Percentiles rank a stretch among this genome's conserved stretches.
Conservation (phyloP, 2,113 vertebrate genomes). For the Cyphomyrus plagiostoma region DNA sequence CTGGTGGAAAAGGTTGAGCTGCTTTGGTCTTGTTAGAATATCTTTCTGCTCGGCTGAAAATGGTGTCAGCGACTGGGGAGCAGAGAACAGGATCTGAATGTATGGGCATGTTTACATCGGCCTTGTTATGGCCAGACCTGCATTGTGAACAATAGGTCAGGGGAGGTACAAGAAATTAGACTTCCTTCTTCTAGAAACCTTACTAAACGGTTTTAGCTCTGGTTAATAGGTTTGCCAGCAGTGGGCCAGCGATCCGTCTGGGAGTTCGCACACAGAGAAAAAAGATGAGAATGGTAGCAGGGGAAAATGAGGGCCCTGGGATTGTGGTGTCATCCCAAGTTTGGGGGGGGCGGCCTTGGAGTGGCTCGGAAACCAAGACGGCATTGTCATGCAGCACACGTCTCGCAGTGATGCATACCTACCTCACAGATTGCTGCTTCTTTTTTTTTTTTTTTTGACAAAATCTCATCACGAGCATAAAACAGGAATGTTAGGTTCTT, state of each 20-base stretch:
- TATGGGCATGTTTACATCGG: neutral
- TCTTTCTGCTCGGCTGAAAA: slow-evolving; percentile 35
- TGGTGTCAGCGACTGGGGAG: slow-evolving; percentile 32
- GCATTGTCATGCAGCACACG: neutral
- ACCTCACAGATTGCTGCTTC: neutral
- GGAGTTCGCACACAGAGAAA: neutral
- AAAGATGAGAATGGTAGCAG: neutral
- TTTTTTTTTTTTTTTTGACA: neutral
- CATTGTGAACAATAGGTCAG: neutral
- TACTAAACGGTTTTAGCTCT: neutral
- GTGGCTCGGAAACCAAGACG: neutral
- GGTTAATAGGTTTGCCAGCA: neutral
- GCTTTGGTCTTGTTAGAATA: slow-evolving; percentile 40
- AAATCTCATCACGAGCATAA: slow-evolving; percentile 10
- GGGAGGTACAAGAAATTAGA: neutral
- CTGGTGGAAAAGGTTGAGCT: slow-evolving; percentile 18
- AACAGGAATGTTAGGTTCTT: neutral
- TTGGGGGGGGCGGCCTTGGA: neutral
- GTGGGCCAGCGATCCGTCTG: neutral
- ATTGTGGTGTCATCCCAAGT: neutral
- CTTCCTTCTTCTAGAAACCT: neutral
- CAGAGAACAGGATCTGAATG: neutral
- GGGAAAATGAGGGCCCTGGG: neutral
- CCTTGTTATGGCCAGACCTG: neutral
- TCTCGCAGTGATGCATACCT: neutral